Base-by-base conservation (phyloP, 2,888 invertebrate genomes). In the Tridacna gigas region DNA sequence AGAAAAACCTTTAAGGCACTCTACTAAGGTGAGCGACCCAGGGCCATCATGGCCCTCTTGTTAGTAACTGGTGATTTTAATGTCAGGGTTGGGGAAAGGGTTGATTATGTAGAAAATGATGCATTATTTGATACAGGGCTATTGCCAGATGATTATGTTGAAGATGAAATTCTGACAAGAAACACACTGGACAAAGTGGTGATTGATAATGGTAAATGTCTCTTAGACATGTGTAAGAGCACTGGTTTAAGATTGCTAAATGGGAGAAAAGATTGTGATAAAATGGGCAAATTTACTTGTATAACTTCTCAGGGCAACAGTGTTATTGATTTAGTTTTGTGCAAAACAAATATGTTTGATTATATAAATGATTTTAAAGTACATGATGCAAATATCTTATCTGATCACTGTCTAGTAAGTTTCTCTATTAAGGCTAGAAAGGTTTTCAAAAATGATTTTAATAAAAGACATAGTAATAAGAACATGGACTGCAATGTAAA, bases 311-410 rank as follows among this genome's bases (percentile, higher is more conserved):
- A 25, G 20, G 73, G 73, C 0, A 73, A 18, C 25, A 73, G 25
- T 51, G 51, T 73, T 2, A 28, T 73, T 20, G 73, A 73, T 56
- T 51, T 51, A 20, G 73, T 73, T 4, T 22, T 73, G 3, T 73
- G 73, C 20, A 7, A 20, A 18, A 45, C 0, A 13, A 13, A 18
- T 25, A 12, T 73, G 3, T 51, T 51, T 73, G 18, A 22, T 12
- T 51, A 18, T 25, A 26, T 73, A 15, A 18, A n/a, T 11, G 15
- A 25, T 28, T 73, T 73, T 25, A 26, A 48, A 5, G 48, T 73
- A 26, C 25, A 48, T 11, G 22, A 22, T 12, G 20, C 73, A 15
- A 73, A 73, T 73, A 51, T 73, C 4, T 22, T 73, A 22, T 73
- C 73, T 13, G 73, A 73, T 47, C 73, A 73, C 51, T 51, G 51